Base-by-base conservation (phyloP, 1,140 invertebrate genomes). In the Leptinotarsa texana region DNA sequence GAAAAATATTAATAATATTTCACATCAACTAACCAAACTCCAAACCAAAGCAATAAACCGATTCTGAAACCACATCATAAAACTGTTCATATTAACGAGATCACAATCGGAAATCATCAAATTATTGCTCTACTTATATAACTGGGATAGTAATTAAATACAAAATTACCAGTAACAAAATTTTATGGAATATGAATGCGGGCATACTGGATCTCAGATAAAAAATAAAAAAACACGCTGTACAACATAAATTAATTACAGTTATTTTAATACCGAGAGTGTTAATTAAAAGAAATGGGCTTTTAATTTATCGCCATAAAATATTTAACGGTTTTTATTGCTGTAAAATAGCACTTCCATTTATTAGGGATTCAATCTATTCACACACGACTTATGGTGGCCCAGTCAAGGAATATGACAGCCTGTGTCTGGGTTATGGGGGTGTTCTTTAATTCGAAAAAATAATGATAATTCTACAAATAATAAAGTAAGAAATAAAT, bases 131-230 rank as follows among this genome's bases (percentile, higher is more conserved):
- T 18, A 70, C 48, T 65, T 61, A 51, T 24, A 61, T 22, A 15
- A 68, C 47, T 57, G 18, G 47, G 22, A 61, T 15, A 61, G 49
- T 70, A 70, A 70, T 70, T 70, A 70, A 70, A 70, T 70, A 70
- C 33, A 33, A n/a, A 21, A 70, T 70, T 68, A 68, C 27, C 42
- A 42, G 42, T 68, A 68, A 70, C 51, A 18, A 61, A 51, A 70
- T 49, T 33, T 47, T 69, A 69, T 70, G 48, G 21, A 70, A 70
- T 61, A 57, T 61, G 33, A 21, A 70, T 70, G 69, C 69, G 69
- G 69, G 69, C 24, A 22, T 17, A 22, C 15, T 15, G n/a, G 51
- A 65, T 21, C 63, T 65, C 21, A 13, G 27, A 65, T 24, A 65
- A 65, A 65, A 65, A 65, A 33, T 62, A 65, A 24, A 65, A 65